These are phyloP conservation scores for Nymphalis polychloros DNA, from an alignment of 2,888 invertebrate species.

Conservation along the genomic window DNA sequence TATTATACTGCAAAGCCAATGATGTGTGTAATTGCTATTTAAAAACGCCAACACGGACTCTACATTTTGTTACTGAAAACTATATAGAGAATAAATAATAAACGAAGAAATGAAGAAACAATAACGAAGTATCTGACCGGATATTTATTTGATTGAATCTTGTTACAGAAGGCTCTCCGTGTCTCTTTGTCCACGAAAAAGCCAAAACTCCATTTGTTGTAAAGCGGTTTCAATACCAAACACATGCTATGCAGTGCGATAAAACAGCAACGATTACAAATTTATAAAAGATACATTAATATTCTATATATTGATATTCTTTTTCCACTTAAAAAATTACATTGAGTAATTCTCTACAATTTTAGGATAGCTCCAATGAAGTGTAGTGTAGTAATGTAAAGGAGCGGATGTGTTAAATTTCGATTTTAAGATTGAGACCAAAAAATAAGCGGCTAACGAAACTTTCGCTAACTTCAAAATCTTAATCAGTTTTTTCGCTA, in stretches of 20 bases:
- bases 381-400: too few relatives aligned
- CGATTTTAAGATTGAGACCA: too few relatives aligned
- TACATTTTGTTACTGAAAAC: not conserved
- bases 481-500: too few relatives aligned
- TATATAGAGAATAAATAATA: slow-evolving; percentile 21
- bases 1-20: not conserved
- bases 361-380: too few relatives aligned
- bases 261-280: not conserved
- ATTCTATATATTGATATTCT: too few relatives aligned
- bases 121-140: slow-evolving; percentile 37
- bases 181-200: slow-evolving; percentile 15
- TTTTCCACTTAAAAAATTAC: too few relatives aligned
- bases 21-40: not conserved
- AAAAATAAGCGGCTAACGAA: too few relatives aligned
- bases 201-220: slow-evolving; percentile 24
- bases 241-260: not conserved
- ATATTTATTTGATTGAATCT: slow-evolving; percentile 42
- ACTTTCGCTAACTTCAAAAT: too few relatives aligned
- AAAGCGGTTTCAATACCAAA: not conserved
- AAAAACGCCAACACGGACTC: not conserved
- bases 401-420: too few relatives aligned
- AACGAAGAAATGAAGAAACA: slow-evolving; percentile 28
- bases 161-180: slow-evolving; percentile 41
- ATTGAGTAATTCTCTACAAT: too few relatives aligned
- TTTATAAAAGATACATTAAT: too few relatives aligned